Conservation (phyloP, 2,113 vertebrate genomes). For the Neofelis nebulosa region DNA sequence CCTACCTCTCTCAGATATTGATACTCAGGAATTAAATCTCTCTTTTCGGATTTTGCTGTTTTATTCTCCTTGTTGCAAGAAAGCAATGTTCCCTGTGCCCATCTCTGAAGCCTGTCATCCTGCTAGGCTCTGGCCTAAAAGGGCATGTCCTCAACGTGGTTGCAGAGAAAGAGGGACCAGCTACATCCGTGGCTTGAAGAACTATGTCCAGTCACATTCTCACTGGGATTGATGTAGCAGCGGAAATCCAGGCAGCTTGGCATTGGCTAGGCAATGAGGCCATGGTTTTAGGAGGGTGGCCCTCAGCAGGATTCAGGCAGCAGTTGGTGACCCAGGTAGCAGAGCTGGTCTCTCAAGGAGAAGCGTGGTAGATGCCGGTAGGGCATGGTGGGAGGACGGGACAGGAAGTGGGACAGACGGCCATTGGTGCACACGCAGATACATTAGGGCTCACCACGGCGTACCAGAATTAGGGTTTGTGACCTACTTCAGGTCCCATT, state of each 20-base stretch:
- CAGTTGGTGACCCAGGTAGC: neutral
- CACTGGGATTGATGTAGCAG: too few species aligned
- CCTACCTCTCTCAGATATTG: neutral
- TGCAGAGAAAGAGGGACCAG: neutral
- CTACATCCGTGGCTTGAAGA: neutral
- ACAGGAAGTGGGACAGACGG: neutral
- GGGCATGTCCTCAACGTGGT: neutral
- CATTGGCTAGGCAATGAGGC: neutral
- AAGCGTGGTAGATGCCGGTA: neutral
- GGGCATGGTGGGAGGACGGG: neutral
- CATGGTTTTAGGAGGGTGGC: neutral
- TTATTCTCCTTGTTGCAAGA: neutral
- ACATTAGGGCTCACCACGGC: neutral
- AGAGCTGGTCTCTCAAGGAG: neutral
- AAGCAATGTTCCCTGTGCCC: neutral
- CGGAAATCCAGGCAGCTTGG: neutral
- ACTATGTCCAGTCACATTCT: neutral
- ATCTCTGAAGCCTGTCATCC: neutral
- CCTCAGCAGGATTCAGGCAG: neutral
- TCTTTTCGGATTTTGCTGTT: neutral
- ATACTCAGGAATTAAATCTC: neutral
- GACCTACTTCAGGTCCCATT: neutral
- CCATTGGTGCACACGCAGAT: neutral
- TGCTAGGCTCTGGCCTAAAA: neutral
- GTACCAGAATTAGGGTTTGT: neutral